phyloP scores from a whole-genome alignment of 2,888 invertebrate genomes.

The Drosophila crucigera region DNA sequence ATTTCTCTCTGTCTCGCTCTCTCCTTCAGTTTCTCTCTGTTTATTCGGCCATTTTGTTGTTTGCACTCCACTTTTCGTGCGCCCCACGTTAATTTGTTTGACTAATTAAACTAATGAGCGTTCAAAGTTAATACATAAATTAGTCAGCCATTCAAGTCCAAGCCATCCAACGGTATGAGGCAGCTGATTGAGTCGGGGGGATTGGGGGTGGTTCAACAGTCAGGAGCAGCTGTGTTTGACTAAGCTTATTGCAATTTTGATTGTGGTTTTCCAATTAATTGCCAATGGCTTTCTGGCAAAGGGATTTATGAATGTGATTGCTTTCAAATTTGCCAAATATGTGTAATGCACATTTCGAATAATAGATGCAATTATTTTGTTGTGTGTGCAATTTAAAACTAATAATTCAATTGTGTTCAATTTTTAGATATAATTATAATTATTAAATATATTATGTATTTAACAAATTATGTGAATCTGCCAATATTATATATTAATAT shows the following conservation, averaged over 20 bases:
- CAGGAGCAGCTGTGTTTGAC: constrained; percentile 28
- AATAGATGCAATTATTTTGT: not conserved
- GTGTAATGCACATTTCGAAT: not conserved
- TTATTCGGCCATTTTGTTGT: constrained; percentile 79
- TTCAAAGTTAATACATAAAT: constrained; percentile 84
- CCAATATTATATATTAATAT: not conserved
- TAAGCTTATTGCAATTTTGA: constrained; percentile 61
- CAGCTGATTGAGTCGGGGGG: not conserved
- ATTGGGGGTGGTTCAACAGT: not conserved
- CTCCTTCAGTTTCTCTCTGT: constrained; percentile 43
- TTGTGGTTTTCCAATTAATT: constrained; percentile 55
- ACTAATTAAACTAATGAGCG: constrained; percentile 85
- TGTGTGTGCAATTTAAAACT: not conserved
- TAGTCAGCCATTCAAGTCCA: constrained; percentile 59
- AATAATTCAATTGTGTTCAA: not conserved
- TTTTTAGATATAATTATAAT: not conserved
- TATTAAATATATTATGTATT: not conserved
- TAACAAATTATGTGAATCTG: not conserved
- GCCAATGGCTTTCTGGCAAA: constrained; percentile 28
- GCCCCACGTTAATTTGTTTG: constrained; percentile 84
- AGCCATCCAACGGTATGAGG: not conserved
- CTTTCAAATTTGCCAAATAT: not conserved
- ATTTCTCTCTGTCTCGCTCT: constrained; percentile 3
- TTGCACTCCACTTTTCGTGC: constrained; percentile 76
- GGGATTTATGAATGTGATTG: constrained; percentile 27